These are phyloP conservation scores for Macrosiphum euphorbiae DNA, from an alignment of 2,888 invertebrate genomes.

Conservation along the genomic window DNA sequence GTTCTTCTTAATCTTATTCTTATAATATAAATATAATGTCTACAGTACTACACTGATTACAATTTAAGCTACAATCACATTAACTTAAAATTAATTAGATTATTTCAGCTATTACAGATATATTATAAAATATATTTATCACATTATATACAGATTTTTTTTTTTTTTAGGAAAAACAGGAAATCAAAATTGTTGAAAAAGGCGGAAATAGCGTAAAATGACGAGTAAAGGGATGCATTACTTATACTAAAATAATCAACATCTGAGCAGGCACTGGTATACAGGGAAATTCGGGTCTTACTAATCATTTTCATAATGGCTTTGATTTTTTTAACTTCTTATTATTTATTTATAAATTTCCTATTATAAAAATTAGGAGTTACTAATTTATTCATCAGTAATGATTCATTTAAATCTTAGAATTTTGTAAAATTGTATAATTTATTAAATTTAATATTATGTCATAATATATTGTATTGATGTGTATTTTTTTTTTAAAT, in stretches of 20 bases:
- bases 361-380: neutral
- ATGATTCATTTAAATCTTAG: neutral
- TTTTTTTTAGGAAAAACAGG: conserved; percentile 37
- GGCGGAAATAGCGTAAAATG: neutral
- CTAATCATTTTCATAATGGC: conserved; percentile 15
- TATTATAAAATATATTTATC: neutral
- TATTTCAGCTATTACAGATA: neutral
- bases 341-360: conserved; percentile 48
- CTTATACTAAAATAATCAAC: conserved; percentile 26
- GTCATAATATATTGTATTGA: neutral
- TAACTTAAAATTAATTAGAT: neutral
- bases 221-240: conserved; percentile 21
- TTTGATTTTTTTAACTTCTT: conserved; percentile 51
- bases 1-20: neutral
- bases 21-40: neutral
- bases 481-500: neutral
- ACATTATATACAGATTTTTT: neutral
- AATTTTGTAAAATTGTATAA: neutral
- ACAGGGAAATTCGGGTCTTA: conserved; percentile 26
- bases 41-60: neutral
- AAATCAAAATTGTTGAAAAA: neutral
- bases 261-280: conserved; percentile 43
- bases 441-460: neutral
- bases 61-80: neutral
- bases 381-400: too few relatives aligned